Evolutionary conservation across 2,888 invertebrate species (phyloP).

Genomic region (Pseudanteris insignis): DNA sequence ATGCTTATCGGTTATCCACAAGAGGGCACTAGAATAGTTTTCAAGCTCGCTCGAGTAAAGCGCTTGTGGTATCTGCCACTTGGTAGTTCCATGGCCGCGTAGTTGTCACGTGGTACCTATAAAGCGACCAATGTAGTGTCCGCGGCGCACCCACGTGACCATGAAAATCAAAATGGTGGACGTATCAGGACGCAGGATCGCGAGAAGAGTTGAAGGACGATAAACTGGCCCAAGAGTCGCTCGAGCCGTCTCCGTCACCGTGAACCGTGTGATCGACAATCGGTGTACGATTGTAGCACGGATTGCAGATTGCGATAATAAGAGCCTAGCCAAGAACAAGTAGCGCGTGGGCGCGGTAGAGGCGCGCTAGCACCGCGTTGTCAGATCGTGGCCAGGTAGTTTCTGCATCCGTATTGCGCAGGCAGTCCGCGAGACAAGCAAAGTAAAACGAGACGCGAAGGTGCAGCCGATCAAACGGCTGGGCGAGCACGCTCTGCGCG

Average conservation of each 20-base stretch:
- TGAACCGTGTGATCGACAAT: conserved; percentile 49
- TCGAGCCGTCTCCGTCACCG: conserved; percentile 44
- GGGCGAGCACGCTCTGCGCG: background rate
- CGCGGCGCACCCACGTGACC: conserved; percentile 54
- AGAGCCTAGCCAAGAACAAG: conserved; percentile 4
- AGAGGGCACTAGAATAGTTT: no score
- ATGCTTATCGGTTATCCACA: no score
- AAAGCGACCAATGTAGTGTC: conserved; percentile 39
- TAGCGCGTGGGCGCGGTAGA: background rate
- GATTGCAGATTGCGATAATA: conserved; percentile 2
- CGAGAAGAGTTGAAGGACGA: conserved; percentile 61
- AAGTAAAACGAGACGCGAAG: conserved; percentile 32
- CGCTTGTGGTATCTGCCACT: no score
- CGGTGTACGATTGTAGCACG: conserved; percentile 35
- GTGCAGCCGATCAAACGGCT: background rate
- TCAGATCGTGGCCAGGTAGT: conserved; percentile 9
- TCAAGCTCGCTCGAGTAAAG: no score
- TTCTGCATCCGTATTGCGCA: conserved; percentile 42
- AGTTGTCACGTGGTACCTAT: conserved; percentile 46
- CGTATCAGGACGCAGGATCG: conserved; percentile 64
- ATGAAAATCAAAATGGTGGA: conserved; percentile 63
- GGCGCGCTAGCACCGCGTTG: conserved; percentile 3
- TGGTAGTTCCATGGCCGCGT: conserved; percentile 1
- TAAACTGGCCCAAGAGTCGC: conserved; percentile 55
- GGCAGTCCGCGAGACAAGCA: conserved; percentile 11